Evolutionary conservation across 2,797 vertebrate species (phyloP).

Genomic region (Chaetophractus vellerosus): DNA sequence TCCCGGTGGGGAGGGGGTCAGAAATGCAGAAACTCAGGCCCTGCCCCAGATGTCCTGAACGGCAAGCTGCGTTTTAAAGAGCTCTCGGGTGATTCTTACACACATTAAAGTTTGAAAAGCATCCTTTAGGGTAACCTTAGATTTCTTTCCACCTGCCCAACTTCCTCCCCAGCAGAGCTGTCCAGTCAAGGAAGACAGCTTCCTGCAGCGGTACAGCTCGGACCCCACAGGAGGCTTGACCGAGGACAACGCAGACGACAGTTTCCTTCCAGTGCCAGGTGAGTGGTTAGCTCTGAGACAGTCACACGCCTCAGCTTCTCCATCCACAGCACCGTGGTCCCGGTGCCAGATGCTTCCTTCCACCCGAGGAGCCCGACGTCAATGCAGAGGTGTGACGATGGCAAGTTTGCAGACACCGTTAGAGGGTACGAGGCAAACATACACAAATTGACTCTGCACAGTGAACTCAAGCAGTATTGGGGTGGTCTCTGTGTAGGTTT

Average conservation of each 20-base stretch:
- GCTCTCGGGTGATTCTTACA: too few relatives aligned
- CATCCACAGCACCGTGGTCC: rapidly evolving
- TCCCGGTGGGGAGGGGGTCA: too few relatives aligned
- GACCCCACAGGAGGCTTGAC: conserved; percentile 91
- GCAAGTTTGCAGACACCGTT: rapidly evolving
- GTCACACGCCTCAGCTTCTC: rapidly evolving
- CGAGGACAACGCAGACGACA: conserved; percentile 91
- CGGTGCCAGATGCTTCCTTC: rapidly evolving
- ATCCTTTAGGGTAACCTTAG: background rate
- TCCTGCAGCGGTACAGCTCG: conserved; percentile 94
- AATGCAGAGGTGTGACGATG: background rate
- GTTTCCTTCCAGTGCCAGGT: conserved; percentile 94
- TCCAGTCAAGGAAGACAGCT: conserved; percentile 93
- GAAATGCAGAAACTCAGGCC: background rate
- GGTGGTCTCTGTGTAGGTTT: background rate
- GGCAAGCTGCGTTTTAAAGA: background rate
- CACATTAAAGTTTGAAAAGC: background rate
- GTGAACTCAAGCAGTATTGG: rapidly evolving
- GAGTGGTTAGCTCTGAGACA: conserved; percentile 72
- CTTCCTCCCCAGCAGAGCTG: conserved; percentile 90
- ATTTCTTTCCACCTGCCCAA: background rate
- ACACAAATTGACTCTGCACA: rapidly evolving
- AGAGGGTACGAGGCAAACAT: too few relatives aligned
- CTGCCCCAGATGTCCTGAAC: rapidly evolving
- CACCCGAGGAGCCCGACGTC: too few relatives aligned